Conservation (phyloP, 2,888 invertebrate species). For the Drosophila subsilvestris region DNA sequence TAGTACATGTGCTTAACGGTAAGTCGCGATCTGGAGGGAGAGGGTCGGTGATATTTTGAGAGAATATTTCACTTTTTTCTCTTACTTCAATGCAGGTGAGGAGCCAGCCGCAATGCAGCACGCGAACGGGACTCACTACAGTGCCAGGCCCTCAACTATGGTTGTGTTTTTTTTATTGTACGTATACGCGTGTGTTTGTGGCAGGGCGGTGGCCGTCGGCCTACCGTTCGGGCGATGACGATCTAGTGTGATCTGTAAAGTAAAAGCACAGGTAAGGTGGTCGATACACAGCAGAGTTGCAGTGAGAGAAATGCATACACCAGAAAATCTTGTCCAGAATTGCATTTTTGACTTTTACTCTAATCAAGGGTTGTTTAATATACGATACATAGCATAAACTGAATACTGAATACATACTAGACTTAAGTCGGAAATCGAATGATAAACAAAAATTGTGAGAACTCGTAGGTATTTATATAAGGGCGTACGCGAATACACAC, state of each 20-base stretch:
- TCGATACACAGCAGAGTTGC: constrained; percentile 33
- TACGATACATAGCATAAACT: constrained; percentile 71
- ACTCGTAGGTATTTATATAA: constrained; percentile 53
- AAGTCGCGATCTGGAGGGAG: constrained; percentile 64
- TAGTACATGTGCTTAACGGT: constrained; percentile 92
- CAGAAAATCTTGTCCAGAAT: constrained; percentile 78
- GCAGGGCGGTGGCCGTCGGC: constrained; percentile 58
- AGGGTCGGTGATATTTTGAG: background rate
- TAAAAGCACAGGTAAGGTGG: constrained; percentile 1
- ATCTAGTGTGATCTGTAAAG: background rate
- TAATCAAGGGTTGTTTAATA: constrained; percentile 80
- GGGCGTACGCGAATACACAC: constrained; percentile 64
- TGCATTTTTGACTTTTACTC: constrained; percentile 80
- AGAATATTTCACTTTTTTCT: background rate
- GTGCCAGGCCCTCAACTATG: constrained; percentile 70
- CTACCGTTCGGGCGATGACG: constrained; percentile 34
- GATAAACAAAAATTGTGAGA: constrained; percentile 11
- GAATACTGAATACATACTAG: constrained; percentile 41
- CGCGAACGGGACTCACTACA: constrained; percentile 73
- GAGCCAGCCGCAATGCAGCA: constrained; percentile 84
- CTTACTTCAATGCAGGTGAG: constrained; percentile 73
- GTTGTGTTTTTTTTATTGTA: constrained; percentile 80
- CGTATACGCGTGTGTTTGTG: constrained; percentile 60
- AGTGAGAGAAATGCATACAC: constrained; percentile 59
- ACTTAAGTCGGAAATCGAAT: constrained; percentile 51